Evolutionary conservation across 2,113 vertebrate species (phyloP).

Genomic region (Piprites chloris): DNA sequence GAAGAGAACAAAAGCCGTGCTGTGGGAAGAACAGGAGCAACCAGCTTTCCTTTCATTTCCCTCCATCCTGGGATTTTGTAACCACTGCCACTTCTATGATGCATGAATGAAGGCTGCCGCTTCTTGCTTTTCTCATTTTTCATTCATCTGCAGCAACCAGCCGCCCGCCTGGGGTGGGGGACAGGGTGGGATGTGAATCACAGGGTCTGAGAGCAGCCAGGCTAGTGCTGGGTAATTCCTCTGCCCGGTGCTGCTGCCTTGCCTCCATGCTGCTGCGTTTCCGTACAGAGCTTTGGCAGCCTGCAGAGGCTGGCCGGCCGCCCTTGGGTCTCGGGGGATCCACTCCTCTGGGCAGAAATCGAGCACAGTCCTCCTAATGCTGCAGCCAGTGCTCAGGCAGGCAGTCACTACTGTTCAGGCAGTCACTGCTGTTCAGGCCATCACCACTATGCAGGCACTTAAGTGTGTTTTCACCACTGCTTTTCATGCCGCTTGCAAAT

Average conservation of each 20-base stretch:
- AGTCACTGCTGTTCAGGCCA: not conserved
- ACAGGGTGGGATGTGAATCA: not conserved
- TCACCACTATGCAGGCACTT: not conserved
- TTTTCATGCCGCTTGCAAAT: not conserved
- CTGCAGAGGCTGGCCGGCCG: not conserved
- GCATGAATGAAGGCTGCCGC: not conserved
- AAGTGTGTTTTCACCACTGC: not conserved
- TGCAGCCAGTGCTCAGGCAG: not conserved
- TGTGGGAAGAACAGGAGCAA: not conserved
- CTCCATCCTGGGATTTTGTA: not conserved
- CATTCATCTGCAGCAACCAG: not conserved
- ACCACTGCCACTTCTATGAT: rapidly evolving
- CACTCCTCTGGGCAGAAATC: not conserved
- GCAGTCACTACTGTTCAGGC: not conserved
- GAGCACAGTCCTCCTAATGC: rapidly evolving
- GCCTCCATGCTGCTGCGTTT: rapidly evolving
- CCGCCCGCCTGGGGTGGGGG: not conserved
- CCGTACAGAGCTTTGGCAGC: rapidly evolving
- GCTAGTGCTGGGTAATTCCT: not conserved
- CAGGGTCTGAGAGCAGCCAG: rapidly evolving
- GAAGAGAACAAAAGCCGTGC: not conserved
- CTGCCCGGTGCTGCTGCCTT: not conserved
- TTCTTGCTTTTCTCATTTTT: not conserved
- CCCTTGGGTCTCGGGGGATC: not conserved
- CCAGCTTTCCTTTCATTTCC: not conserved